Evolutionary conservation across 30 jellyfish, hydroid and myxozoan species (phyloP).

Genomic region (Pelagia noctiluca): DNA sequence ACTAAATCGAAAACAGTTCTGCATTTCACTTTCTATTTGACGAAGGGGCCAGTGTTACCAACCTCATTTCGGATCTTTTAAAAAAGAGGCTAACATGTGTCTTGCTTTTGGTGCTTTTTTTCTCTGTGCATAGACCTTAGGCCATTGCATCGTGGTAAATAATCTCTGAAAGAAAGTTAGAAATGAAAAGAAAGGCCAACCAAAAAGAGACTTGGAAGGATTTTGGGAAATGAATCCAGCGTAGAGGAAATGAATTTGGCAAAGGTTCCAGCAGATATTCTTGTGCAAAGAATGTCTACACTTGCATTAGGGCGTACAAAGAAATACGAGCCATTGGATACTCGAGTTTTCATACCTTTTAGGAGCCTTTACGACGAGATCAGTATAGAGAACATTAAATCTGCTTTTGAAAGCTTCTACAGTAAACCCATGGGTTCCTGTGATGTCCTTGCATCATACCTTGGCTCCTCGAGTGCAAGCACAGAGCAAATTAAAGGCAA

Average conservation of each 20-base stretch:
- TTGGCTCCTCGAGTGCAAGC: constrained; percentile 43
- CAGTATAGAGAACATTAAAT: constrained; percentile 1
- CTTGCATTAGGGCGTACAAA: neutral
- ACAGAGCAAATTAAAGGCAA: constrained; percentile 42
- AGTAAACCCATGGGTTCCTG: constrained; percentile 23
- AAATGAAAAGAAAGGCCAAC: neutral
- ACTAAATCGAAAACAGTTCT: too few relatives aligned
- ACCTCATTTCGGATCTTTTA: neutral
- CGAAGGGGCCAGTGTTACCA: neutral
- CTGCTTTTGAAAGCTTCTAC: constrained; percentile 33
- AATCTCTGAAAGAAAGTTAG: neutral
- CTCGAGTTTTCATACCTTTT: constrained; percentile 27
- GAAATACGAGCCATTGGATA: constrained; percentile 24
- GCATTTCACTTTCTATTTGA: too few relatives aligned
- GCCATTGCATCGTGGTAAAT: neutral
- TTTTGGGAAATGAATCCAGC: neutral
- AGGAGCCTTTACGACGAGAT: neutral
- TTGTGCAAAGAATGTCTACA: too few relatives aligned
- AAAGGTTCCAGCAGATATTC: neutral
- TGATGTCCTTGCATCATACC: constrained; percentile 26
- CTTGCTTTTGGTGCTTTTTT: too few relatives aligned
- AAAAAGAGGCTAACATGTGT: neutral
- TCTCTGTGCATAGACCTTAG: neutral
- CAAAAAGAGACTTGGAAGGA: neutral
- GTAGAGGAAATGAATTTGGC: neutral